Conservation (phyloP, 2,888 invertebrate genomes). For the Polydrusus cervinus region DNA sequence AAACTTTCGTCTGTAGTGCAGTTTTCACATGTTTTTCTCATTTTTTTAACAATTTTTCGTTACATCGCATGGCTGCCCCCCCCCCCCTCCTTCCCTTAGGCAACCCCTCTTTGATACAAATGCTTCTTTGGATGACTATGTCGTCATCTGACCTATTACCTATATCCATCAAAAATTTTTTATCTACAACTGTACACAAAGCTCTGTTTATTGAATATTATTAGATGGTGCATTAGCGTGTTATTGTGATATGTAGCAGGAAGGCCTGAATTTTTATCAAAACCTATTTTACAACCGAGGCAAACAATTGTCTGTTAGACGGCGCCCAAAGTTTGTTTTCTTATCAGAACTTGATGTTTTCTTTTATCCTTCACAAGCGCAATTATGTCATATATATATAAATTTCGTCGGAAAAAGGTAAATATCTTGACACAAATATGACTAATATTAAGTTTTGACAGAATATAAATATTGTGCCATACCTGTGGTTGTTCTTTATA, state of each 20-base stretch:
- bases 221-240: slow-evolving; percentile 30
- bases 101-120: no score
- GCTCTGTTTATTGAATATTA: no score
- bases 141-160: no score
- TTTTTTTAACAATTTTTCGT: no score
- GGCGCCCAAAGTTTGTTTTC: slow-evolving; percentile 25
- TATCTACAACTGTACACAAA: no score
- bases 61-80: no score
- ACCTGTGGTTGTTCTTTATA: no score
- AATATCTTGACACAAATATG: slow-evolving; percentile 13
- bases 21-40: no score
- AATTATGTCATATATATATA: slow-evolving; percentile 17
- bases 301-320: slow-evolving; percentile 16
- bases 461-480: background rate
- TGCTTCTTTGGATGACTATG: no score
- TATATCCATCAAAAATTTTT: no score
- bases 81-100: no score
- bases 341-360: slow-evolving; percentile 23
- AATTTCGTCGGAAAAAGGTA: slow-evolving; percentile 12
- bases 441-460: background rate
- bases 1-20: no score
- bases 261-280: slow-evolving; percentile 42
- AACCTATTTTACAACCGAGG: slow-evolving; percentile 30
- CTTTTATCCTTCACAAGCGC: background rate
- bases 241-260: slow-evolving; percentile 42